Evolutionary conservation across 1,140 invertebrate genomes (phyloP), one percentile per base, ranked within the genome.

Genomic region (Gonioctena quinquepunctata): DNA sequence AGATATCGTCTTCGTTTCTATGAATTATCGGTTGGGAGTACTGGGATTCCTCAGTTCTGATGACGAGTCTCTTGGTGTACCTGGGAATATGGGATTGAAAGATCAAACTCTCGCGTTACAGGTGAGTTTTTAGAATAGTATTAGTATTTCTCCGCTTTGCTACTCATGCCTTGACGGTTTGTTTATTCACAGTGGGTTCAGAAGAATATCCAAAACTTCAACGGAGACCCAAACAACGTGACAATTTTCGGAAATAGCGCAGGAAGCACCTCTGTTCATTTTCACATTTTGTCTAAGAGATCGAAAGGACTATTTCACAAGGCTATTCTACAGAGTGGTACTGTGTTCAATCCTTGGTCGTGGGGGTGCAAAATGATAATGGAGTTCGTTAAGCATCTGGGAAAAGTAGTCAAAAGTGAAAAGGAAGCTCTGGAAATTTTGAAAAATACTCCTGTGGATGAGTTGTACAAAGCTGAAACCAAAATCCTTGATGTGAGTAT

Each of bases 251-350:
- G 33, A 13, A n/a, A 42, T 13, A 42, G 33, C 4, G 33, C 33
- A 13, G 33, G 33, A 1, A n/a, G 33, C 33, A n/a, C 33, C 1
- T 42, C 33, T 42, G 7, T 42, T 3, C 33, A 42, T n/a, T 42
- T 13, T 0, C 33, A 42, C 1, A 42, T n/a, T n/a, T 42, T 88
- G 7, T 86, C 87, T 76, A 77, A 87, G 75, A 75, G 85, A 88
- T 79, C 89, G 80, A 77, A 80, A 87, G 89, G 89, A 8, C 80
- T 91, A 33, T 92, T 90, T 75, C 85, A 85, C 66, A 83, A 82
- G 76, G 88, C 85, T 0, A 90, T 91, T 33, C 76, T 87, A 18
- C 87, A 89, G 85, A 88, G 89, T 83, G 90, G 90, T 11, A 87
- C 82, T 2, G 83, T 83, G 0, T 87, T 75, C 84, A 76, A 83